These are phyloP conservation scores for Acrobasis suavella DNA, from an alignment of 2,888 invertebrate species.

Conservation along the genomic window DNA sequence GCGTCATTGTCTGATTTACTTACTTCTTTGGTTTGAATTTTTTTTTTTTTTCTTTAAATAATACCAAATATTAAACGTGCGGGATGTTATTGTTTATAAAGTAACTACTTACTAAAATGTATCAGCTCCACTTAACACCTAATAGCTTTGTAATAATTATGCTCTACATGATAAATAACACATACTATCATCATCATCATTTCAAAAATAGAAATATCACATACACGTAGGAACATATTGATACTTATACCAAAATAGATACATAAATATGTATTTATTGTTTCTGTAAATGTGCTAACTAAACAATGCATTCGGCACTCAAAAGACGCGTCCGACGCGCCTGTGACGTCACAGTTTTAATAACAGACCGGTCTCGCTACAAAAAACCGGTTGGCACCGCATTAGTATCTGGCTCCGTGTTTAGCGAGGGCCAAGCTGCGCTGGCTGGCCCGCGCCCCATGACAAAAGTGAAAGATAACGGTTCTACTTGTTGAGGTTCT, in stretches of 20 bases:
- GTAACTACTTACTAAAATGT: too few species aligned
- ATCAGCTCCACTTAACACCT: too few species aligned
- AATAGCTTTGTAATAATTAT: too few species aligned
- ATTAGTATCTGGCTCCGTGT: background rate
- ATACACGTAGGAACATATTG: background rate
- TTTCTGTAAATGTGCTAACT: background rate
- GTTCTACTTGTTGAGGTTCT: constrained; percentile 8
- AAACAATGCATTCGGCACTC: background rate
- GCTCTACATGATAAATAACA: too few species aligned
- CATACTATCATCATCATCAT: too few species aligned
- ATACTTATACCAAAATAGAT: background rate
- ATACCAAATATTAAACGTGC: too few species aligned
- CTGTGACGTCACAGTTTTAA: constrained; percentile 19
- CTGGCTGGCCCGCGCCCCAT: constrained; percentile 4
- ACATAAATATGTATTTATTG: background rate
- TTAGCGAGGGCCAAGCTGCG: constrained; percentile 3
- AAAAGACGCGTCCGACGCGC: constrained; percentile 1
- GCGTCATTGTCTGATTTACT: background rate
- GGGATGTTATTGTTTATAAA: too few species aligned
- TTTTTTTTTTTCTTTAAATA: background rate
- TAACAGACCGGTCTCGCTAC: constrained; percentile 11
- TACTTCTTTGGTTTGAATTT: background rate
- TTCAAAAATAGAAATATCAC: too few species aligned
- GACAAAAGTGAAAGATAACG: constrained; percentile 19
- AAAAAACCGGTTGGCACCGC: constrained; percentile 19